These are phyloP conservation scores for Rhegmatorhina hoffmannsi DNA, from an alignment of 2,113 vertebrate species.

Conservation along the genomic window DNA sequence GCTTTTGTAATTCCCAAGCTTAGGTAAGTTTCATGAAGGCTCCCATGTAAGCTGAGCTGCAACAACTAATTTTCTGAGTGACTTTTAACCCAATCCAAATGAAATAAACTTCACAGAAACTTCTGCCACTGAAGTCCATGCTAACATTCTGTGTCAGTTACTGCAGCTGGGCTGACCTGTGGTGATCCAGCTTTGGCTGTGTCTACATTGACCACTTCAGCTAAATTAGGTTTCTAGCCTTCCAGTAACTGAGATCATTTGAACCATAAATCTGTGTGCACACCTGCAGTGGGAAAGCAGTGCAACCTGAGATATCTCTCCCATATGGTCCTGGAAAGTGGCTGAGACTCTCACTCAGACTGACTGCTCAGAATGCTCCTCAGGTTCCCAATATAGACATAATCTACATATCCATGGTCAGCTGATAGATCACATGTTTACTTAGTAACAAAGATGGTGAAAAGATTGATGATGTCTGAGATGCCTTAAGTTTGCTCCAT, in stretches of 20 bases:
- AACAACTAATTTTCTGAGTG: background rate
- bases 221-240: background rate
- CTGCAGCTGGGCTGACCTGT: background rate
- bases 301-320: background rate
- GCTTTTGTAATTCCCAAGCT: background rate
- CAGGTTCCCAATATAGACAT: background rate
- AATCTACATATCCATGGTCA: background rate
- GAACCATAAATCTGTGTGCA: background rate
- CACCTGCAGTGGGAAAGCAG: background rate
- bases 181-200: background rate
- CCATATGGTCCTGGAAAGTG: background rate
- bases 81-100: background rate
- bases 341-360: background rate
- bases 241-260: background rate
- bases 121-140: background rate
- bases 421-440: background rate
- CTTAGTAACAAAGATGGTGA: background rate
- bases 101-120: background rate
- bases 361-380: background rate
- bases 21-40: background rate
- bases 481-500: background rate
- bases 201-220: background rate
- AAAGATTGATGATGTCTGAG: background rate
- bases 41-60: background rate
- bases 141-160: fast-evolving